Base-by-base conservation (phyloP, 1,140 invertebrate species). In the Drosophila jambulina region DNA sequence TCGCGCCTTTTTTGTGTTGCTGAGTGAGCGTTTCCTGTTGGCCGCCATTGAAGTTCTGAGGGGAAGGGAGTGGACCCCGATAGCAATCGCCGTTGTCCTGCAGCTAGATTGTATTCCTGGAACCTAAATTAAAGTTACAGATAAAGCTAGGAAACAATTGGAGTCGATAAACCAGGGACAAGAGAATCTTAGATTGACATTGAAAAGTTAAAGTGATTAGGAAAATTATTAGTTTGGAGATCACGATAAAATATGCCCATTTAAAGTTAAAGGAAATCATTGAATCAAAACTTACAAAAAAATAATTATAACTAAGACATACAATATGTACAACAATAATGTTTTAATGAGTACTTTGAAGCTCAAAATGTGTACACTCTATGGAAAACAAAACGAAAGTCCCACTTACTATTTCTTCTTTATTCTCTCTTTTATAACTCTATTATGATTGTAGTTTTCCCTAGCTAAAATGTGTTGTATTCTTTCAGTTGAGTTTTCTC, bases 1-100 rank as follows among this genome's bases (percentile, higher is more conserved):
- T 87, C 87, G 87, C 87, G 86, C 86, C 86, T 91, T 86, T 87
- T 83, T 82, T 70, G 45, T 83, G 75, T 80, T 68, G 58, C 54
- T 75, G 64, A 81, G 72, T 79, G 64, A 53, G 60, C 67, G 85
- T 72, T 90, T 91, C 82, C 81, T 88, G 85, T 90, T 83, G 80
- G 77, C 58, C 65, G 75, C 53, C 69, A 71, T 71, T 38, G 42
- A 71, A 71, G 36, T 68, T 36, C 21, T 13, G 23, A 7, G 21
- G 34, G 53, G 13, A 27, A 42, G 23, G 36, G 51, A 23, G 29
- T 19, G 15, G 3, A 36, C 25, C n/a, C 36, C 67, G 53, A 72
- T 59, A 32, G 36, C 27, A 72, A 72, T 71, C 64, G 27, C 19
- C 19, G 68, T 29, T 71, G 51, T 58, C 69, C 68, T 49, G 53